phyloP scores from a whole-genome alignment of 2,888 invertebrate genomes.

The Adelphocoris suturalis region DNA sequence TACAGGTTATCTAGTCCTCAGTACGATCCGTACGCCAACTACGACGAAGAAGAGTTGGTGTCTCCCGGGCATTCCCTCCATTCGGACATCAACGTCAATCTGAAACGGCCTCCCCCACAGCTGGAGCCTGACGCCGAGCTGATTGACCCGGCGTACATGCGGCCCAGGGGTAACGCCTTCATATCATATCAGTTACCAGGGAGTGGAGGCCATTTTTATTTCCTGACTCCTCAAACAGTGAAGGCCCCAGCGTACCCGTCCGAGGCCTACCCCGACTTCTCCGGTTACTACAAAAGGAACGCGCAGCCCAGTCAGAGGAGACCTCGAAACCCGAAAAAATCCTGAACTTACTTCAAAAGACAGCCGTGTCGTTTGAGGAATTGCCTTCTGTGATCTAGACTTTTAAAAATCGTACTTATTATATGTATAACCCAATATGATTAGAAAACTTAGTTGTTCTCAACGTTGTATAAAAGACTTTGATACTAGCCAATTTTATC shows the following conservation, averaged over 20 bases:
- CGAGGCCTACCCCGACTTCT: conserved; percentile 31
- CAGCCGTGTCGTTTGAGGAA: not conserved
- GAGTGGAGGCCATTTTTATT: conserved; percentile 88
- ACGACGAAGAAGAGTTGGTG: conserved; percentile 65
- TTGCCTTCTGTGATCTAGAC: conserved; percentile 55
- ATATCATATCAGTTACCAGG: conserved; percentile 87
- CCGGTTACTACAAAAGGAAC: conserved; percentile 64
- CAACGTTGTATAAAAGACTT: conserved; percentile 41
- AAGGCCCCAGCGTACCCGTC: conserved; percentile 53
- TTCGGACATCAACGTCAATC: conserved; percentile 86
- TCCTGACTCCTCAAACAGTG: conserved; percentile 84
- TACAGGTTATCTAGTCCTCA: conserved; percentile 70
- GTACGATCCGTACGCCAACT: conserved; percentile 52
- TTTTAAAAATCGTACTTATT: conserved; percentile 9
- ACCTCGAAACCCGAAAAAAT: conserved; percentile 34
- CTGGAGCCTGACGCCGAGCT: conserved; percentile 86
- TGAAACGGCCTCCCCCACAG: conserved; percentile 83
- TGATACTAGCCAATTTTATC: not conserved
- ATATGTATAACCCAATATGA: conserved; percentile 8
- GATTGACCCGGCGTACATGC: conserved; percentile 78
- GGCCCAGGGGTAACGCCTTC: conserved; percentile 77
- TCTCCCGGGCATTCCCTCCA: conserved; percentile 80
- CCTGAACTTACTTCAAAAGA: conserved; percentile 14
- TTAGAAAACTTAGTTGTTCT: conserved; percentile 40
- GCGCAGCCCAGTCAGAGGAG: conserved; percentile 33